Evolutionary conservation across 2,888 invertebrate genomes (phyloP).

Genomic region (Lasioglossum pauxillum): DNA sequence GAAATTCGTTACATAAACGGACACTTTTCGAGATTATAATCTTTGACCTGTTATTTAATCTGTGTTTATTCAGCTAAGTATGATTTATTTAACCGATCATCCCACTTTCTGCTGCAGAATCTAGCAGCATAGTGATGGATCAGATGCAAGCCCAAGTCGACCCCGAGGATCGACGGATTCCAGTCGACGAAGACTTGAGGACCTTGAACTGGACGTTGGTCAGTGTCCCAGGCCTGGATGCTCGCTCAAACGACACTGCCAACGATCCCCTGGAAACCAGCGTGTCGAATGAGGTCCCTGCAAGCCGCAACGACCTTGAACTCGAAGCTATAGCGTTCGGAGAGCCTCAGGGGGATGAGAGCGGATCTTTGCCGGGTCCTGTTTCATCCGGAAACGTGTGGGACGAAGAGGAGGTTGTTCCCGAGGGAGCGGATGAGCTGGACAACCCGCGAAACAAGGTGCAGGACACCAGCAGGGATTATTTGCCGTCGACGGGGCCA

Average conservation of each 20-base stretch:
- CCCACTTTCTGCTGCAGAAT: background rate
- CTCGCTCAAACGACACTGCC: slow-evolving; percentile 31
- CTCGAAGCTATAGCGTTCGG: background rate
- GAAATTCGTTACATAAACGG: background rate
- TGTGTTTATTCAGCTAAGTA: background rate
- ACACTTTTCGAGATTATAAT: background rate
- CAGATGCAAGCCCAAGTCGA: background rate
- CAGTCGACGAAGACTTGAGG: slow-evolving; percentile 31
- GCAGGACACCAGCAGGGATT: slow-evolving; percentile 7
- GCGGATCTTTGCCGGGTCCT: slow-evolving; percentile 14
- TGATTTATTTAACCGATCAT: background rate
- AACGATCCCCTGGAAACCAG: slow-evolving; percentile 15
- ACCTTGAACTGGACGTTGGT: slow-evolving; percentile 43
- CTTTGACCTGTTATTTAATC: background rate
- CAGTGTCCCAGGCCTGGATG: slow-evolving; percentile 1
- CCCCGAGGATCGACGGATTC: slow-evolving; percentile 50
- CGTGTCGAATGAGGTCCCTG: background rate
- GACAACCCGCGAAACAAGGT: slow-evolving; percentile 2
- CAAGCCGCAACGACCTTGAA: background rate
- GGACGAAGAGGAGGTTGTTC: background rate
- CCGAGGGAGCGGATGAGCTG: background rate
- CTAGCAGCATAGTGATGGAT: background rate
- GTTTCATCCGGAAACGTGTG: slow-evolving; percentile 13
- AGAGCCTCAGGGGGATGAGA: slow-evolving; percentile 51
- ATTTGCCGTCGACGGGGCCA: slow-evolving; percentile 15